A percentile compares a stretch with the other conserved stretches of the same genome.
Evolutionary conservation across 30 jellyfish, hydroid and myxozoan genomes (phyloP).

Genomic region (Aurelia aurita complex sp. Pacific): DNA sequence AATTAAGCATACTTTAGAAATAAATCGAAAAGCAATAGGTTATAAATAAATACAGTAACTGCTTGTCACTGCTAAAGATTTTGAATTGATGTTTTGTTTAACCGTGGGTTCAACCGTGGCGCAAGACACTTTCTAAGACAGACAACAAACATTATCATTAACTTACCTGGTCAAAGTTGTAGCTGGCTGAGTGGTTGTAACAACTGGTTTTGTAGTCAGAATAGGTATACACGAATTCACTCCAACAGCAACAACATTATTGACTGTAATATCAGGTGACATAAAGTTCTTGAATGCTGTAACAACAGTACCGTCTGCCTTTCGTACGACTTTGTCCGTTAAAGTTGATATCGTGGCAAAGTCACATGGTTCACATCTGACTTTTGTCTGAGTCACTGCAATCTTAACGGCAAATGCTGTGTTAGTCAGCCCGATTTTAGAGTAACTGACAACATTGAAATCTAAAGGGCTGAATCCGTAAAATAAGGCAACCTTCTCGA

Average conservation of each 20-base stretch:
- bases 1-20: too few relatives aligned
- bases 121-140: too few relatives aligned
- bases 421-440: neutral
- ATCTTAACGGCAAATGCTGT: neutral
- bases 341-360: constrained; percentile 1
- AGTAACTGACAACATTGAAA: neutral
- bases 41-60: too few relatives aligned
- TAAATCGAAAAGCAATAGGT: too few relatives aligned
- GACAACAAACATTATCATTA: too few relatives aligned
- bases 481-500: constrained; percentile 23
- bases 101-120: too few relatives aligned
- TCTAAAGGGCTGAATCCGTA: constrained; percentile 11
- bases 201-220: neutral
- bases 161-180: too few relatives aligned
- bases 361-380: constrained; percentile 43
- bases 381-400: neutral
- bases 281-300: constrained; percentile 1
- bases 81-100: too few relatives aligned
- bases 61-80: too few relatives aligned
- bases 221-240: constrained; percentile 21
- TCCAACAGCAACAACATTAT: neutral
- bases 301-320: neutral
- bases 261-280: constrained; percentile 19
- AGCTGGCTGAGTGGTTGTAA: neutral
- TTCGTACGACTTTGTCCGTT: neutral